A percentile compares a stretch with the other conserved stretches of the same genome.
Conservation (phyloP, 2,888 invertebrate genomes). For the Hoplodrina ambigua region DNA sequence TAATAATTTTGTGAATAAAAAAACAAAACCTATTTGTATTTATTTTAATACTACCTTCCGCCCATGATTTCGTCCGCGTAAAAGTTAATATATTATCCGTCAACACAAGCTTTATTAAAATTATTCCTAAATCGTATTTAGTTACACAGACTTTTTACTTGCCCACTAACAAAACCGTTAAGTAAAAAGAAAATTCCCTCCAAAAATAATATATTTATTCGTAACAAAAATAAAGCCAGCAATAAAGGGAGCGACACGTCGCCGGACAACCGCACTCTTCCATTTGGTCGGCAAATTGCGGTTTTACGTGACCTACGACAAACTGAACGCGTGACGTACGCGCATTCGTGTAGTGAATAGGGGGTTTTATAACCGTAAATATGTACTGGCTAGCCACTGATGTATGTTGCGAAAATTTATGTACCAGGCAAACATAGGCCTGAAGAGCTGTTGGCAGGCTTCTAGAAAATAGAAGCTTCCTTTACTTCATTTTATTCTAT, state of each 20-base stretch:
- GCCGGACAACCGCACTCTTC: conserved; percentile 72
- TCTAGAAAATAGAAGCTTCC: conserved; percentile 13
- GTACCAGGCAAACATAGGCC: conserved; percentile 29
- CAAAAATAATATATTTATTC: conserved; percentile 57
- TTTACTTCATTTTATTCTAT: neutral
- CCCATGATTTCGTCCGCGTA: no score
- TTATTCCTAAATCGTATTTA: no score
- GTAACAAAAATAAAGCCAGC: conserved; percentile 70
- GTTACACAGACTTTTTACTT: neutral
- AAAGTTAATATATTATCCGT: no score
- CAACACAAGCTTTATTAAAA: no score
- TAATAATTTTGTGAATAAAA: neutral
- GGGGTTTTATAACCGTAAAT: conserved; percentile 62
- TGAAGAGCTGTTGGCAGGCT: conserved; percentile 2
- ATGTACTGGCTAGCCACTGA: conserved; percentile 46
- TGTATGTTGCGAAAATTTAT: conserved; percentile 42
- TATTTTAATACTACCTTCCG: no score
- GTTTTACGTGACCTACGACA: conserved; percentile 72
- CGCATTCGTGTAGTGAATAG: conserved; percentile 50
- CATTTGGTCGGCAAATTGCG: conserved; percentile 77
- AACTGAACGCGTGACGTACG: conserved; percentile 65
- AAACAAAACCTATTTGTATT: no score
- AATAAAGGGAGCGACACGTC: conserved; percentile 76
- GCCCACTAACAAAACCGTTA: neutral
- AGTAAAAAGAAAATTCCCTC: conserved; percentile 36